Conservation (phyloP, 2,113 vertebrate genomes). For the Heliornis fulica region DNA sequence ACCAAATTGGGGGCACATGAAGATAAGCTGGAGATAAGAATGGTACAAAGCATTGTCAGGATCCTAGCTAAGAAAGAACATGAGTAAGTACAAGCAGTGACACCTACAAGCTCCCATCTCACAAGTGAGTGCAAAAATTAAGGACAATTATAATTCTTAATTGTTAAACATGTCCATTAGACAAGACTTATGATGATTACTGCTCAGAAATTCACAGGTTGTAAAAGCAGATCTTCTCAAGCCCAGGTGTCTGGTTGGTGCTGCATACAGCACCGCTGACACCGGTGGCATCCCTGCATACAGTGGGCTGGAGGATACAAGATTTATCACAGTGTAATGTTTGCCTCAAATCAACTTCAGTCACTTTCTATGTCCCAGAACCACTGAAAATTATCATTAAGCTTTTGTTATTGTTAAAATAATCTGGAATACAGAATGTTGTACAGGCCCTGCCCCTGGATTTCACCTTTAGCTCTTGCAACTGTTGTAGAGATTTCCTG, state of each 20-base stretch:
- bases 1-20: accelerated
- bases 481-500: background rate
- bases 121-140: background rate
- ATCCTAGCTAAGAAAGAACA: background rate
- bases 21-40: background rate
- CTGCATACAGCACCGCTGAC: background rate
- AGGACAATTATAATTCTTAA: background rate
- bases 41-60: background rate
- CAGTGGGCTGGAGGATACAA: background rate
- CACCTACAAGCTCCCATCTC: background rate
- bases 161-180: background rate
- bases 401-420: background rate
- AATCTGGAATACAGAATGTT: background rate
- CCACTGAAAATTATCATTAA: background rate
- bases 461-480: background rate
- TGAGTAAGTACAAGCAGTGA: accelerated
- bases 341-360: background rate
- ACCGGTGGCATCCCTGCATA: background rate
- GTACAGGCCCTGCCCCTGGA: background rate
- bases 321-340: background rate
- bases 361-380: background rate
- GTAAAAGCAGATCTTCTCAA: background rate
- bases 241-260: background rate
- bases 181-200: background rate
- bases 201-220: background rate